A percentile compares a stretch with the other conserved stretches of the same genome.
Evolutionary conservation across 2,888 invertebrate species (phyloP).

Genomic region (Anaspis maculata): DNA sequence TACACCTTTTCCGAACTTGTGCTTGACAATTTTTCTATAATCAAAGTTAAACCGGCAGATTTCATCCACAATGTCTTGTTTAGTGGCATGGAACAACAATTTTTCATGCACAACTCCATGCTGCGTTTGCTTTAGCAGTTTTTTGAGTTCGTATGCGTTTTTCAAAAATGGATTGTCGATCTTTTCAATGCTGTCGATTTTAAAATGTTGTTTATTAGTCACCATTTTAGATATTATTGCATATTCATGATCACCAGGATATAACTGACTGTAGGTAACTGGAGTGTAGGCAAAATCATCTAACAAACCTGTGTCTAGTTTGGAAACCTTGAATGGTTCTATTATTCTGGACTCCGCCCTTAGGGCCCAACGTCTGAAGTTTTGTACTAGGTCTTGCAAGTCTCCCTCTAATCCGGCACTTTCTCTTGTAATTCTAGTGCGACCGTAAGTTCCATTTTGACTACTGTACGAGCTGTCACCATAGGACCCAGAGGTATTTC

Average conservation of each 20-base stretch:
- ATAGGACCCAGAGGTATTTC: no score
- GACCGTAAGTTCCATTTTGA: no score
- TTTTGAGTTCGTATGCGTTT: constrained; percentile 4
- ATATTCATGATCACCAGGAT: neutral
- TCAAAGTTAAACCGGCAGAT: constrained; percentile 7
- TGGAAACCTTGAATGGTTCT: no score
- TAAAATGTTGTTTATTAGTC: neutral
- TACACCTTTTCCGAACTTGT: constrained; percentile 6
- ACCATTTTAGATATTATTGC: constrained; percentile 1
- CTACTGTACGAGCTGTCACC: no score
- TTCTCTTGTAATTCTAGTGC: no score
- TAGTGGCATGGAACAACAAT: constrained; percentile 7
- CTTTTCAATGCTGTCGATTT: constrained; percentile 3
- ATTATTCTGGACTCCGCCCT: no score
- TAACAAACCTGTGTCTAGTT: no score
- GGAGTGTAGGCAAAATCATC: no score
- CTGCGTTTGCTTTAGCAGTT: neutral
- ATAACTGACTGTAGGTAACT: no score
- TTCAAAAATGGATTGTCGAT: constrained; percentile 4
- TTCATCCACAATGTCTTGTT: constrained; percentile 1
- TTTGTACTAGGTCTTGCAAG: no score
- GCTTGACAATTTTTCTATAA: constrained; percentile 2
- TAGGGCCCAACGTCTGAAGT: no score
- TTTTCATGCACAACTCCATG: constrained; percentile 2
- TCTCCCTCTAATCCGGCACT: no score